Evolutionary conservation across 2,797 vertebrate species (phyloP).

Genomic region (Choloepus didactylus): DNA sequence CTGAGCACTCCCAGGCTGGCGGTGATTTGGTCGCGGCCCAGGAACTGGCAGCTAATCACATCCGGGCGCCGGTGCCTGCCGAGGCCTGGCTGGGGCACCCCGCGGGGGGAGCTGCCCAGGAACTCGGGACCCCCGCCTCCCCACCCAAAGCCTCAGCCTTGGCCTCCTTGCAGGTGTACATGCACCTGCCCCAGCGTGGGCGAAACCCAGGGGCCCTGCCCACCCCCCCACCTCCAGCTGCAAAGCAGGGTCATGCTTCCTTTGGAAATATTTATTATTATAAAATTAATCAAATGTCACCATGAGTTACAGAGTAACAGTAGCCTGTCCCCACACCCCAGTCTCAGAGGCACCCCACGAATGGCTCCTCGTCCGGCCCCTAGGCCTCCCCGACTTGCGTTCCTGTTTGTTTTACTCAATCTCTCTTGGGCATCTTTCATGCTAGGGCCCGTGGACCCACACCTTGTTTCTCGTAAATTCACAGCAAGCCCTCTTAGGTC

Average conservation of each 20-base stretch:
- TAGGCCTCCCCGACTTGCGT: rapidly evolving
- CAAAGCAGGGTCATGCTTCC: slow-evolving; percentile 19
- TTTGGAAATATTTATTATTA: slow-evolving; percentile 53
- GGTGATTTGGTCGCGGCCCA: background rate
- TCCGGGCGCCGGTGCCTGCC: background rate
- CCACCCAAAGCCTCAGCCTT: background rate
- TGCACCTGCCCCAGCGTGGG: rapidly evolving
- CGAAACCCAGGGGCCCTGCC: background rate
- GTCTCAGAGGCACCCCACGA: rapidly evolving
- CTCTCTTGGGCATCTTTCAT: background rate
- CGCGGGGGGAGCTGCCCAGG: too few relatives aligned
- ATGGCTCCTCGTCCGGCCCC: rapidly evolving
- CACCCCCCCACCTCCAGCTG: slow-evolving; percentile 7
- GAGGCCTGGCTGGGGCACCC: too few relatives aligned
- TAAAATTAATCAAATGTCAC: background rate
- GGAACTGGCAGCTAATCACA: slow-evolving; percentile 19
- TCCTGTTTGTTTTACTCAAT: background rate
- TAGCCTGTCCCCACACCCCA: rapidly evolving
- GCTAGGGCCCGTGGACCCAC: rapidly evolving
- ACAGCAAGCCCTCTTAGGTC: too few relatives aligned
- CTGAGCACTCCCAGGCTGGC: slow-evolving; percentile 73
- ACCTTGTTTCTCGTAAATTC: background rate
- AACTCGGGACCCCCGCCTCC: background rate
- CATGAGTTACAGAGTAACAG: too few relatives aligned
- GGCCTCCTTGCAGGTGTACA: background rate